Conservation (phyloP, 2,888 invertebrate species). For the Zhengitettix transpicula region DNA sequence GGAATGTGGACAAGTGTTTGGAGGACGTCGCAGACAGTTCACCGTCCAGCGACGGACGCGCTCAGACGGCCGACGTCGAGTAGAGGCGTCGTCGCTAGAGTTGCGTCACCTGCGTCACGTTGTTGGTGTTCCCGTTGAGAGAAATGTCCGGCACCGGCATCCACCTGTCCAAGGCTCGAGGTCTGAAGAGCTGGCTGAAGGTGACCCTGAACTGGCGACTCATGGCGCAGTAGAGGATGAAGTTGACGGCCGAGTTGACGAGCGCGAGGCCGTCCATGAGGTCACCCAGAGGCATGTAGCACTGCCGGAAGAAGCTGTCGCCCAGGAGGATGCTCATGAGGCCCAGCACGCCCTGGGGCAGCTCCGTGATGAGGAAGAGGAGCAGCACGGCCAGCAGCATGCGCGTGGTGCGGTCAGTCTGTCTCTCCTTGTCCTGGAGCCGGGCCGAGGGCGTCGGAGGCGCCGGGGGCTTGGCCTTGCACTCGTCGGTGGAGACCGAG, state of each 20-base stretch:
- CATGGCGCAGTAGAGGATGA: slow-evolving; percentile 87
- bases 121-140: slow-evolving; percentile 16
- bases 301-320: slow-evolving; percentile 57
- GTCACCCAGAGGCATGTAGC: slow-evolving; percentile 70
- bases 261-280: slow-evolving; percentile 80
- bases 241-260: slow-evolving; percentile 82
- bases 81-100: too few species aligned
- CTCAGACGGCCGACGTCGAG: too few species aligned
- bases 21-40: too few species aligned
- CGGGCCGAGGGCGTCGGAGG: not conserved
- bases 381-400: slow-evolving; percentile 76
- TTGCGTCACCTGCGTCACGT: too few species aligned
- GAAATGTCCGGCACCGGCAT: slow-evolving; percentile 25
- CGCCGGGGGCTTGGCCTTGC: too few species aligned
- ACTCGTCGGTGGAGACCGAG: too few species aligned
- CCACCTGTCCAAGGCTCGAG: slow-evolving; percentile 41
- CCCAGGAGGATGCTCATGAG: slow-evolving; percentile 63
- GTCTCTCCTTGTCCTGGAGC: slow-evolving; percentile 37
- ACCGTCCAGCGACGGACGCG: too few species aligned
- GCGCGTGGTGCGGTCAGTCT: slow-evolving; percentile 74
- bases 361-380: slow-evolving; percentile 74
- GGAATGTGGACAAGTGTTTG: too few species aligned
- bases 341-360: slow-evolving; percentile 59
- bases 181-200: slow-evolving; percentile 52
- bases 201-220: slow-evolving; percentile 79